phyloP scores from a whole-genome alignment of 2,888 invertebrate species.

The Oligia latruncula region DNA sequence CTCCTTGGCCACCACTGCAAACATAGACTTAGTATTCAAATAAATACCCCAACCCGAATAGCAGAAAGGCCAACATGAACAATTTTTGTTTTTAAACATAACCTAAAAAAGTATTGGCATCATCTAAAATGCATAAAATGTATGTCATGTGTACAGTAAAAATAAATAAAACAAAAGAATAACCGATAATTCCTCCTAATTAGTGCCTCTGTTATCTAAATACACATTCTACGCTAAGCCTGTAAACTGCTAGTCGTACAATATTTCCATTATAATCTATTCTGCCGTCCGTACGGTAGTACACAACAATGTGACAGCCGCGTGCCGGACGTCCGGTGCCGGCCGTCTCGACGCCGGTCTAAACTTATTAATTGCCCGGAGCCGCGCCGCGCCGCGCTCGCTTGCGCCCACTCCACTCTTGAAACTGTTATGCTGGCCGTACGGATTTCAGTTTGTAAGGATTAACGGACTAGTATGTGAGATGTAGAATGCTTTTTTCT shows the following conservation, averaged over 20 bases:
- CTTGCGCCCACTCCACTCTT: conserved; percentile 68
- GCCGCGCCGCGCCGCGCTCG: conserved; percentile 74
- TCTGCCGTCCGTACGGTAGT: conserved; percentile 68
- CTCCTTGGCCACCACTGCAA: too few species aligned
- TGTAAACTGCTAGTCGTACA: conserved; percentile 39
- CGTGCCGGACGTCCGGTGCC: conserved; percentile 82
- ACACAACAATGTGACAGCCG: conserved; percentile 75
- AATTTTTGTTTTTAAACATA: too few species aligned
- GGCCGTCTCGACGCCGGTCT: conserved; percentile 73
- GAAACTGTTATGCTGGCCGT: conserved; percentile 64
- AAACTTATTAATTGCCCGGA: conserved; percentile 88
- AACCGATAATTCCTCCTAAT: background rate
- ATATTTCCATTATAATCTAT: conserved; percentile 60
- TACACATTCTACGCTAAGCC: conserved; percentile 9
- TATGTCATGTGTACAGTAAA: background rate
- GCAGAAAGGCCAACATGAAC: background rate
- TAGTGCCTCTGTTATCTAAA: background rate
- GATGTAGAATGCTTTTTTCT: background rate
- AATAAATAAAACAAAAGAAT: background rate
- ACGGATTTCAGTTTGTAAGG: conserved; percentile 52
- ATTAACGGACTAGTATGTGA: conserved; percentile 39
- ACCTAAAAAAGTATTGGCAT: background rate
- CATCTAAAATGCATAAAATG: background rate
- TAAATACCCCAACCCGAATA: background rate
- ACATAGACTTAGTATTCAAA: too few species aligned